These are phyloP conservation scores for Neolamprologus hecqui DNA, from an alignment of 2,113 vertebrate species.

Conservation along the genomic window DNA sequence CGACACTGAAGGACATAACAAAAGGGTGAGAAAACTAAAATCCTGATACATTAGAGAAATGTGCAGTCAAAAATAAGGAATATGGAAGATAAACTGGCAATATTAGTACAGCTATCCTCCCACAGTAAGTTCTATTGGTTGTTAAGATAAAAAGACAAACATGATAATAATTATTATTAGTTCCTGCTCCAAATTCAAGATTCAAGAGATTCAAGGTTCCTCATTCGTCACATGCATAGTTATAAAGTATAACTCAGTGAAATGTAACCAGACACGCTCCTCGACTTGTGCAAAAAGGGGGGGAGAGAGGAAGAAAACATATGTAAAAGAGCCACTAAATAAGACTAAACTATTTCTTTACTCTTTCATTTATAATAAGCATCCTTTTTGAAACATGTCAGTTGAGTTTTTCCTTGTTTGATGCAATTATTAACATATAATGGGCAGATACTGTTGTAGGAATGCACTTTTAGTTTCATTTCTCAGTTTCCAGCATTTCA, in stretches of 20 bases:
- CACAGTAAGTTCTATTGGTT: background rate
- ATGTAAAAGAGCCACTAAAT: background rate
- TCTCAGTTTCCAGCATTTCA: accelerated
- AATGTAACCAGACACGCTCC: background rate
- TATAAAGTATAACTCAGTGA: background rate
- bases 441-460: background rate
- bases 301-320: background rate
- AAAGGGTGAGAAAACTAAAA: background rate
- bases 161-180: background rate
- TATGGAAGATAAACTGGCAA: background rate
- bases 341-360: background rate
- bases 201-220: background rate
- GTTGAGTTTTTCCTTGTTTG: background rate
- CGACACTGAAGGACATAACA: accelerated
- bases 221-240: background rate
- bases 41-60: background rate
- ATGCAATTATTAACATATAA: background rate
- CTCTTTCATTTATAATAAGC: background rate
- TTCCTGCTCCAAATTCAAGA: background rate
- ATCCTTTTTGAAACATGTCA: background rate
- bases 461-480: background rate
- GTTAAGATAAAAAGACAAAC: background rate
- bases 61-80: background rate
- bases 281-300: background rate
- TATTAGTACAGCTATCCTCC: background rate